Evolutionary conservation across 2,888 invertebrate genomes (phyloP).

Genomic region (Apantesis nais): DNA sequence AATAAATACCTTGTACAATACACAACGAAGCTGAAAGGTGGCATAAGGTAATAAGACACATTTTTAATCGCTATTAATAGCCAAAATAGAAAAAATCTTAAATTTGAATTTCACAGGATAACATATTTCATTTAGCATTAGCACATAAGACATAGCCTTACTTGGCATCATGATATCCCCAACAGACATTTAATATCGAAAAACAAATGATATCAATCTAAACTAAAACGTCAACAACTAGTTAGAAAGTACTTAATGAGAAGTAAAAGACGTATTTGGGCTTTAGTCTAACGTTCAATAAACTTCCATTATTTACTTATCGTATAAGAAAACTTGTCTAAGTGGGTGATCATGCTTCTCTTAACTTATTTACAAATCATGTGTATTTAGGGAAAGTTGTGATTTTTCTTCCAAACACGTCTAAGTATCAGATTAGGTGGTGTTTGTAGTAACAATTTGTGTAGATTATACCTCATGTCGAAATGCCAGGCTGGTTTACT

Average conservation of each 20-base stretch:
- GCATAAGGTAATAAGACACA: too few species aligned
- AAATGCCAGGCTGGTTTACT: constrained; percentile 21
- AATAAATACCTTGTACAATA: too few species aligned
- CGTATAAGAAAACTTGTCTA: constrained; percentile 39
- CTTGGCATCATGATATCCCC: too few species aligned
- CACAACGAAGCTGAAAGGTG: too few species aligned
- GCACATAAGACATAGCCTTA: not conserved
- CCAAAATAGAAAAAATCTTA: too few species aligned
- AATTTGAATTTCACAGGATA: too few species aligned
- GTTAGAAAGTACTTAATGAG: not conserved
- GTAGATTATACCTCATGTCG: constrained; percentile 38
- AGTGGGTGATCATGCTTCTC: constrained; percentile 50
- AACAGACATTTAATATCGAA: not conserved
- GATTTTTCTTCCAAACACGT: constrained; percentile 43
- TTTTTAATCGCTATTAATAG: too few species aligned
- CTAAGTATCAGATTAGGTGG: constrained; percentile 45
- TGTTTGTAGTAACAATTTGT: constrained; percentile 47
- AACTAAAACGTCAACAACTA: constrained; percentile 3
- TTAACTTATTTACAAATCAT: constrained; percentile 45
- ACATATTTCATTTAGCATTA: not conserved
- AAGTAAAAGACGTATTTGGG: constrained; percentile 8
- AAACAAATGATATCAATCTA: not conserved
- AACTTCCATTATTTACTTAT: constrained; percentile 32
- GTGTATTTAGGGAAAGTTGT: constrained; percentile 44
- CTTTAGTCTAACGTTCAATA: constrained; percentile 18